Base-by-base conservation (phyloP, 2,888 invertebrate genomes). In the Thymelicus acteon region DNA sequence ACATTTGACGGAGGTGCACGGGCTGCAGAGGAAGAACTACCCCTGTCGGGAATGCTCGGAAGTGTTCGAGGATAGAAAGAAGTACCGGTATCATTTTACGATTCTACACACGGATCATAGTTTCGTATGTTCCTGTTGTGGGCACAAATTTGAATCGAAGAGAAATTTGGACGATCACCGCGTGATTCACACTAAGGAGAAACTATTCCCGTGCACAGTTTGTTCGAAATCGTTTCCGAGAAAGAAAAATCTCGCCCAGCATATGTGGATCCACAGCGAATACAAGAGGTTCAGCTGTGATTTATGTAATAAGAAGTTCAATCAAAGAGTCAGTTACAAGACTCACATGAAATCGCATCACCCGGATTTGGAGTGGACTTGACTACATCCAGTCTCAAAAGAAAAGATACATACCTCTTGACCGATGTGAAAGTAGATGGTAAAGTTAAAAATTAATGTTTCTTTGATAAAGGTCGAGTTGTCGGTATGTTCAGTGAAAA, bases 181-280 rank as follows among this genome's bases (percentile, higher is more conserved):
- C 66, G 92, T 94, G 6, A 91, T 92, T 0, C 95, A 95, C 75
- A 94, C 95, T 6, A 91, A 92, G 74, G 94, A 94, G 71, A 94
- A 93, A 67, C 80, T 89, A 0, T 93, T 89, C 57, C 86, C 90
- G 0, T 95, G 95, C 75, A 87, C 91, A 0, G 87, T 93, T 0
- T 95, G 95, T 72, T 80, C 87, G 0, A 93, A 93, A 77, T 81
- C 86, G 1, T 93, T 92, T 74, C 84, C 92, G 1, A 81, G 90
- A 8, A 90, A 90, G 76, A 91, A 91, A 78, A 90, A 90, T 77
- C 78, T 93, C 40, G 79, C 78, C 0, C 91, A 92, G 72, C 93
- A 93, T 72, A 88, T 91, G 87, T 92, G 92, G 90, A 89, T 91
- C 12, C 93, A 93, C 71, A 91, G 85, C 74, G 91, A 91, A 60